A percentile compares a stretch with the other conserved stretches of the same genome.
These are phyloP conservation scores for Azemiops feae DNA, from an alignment of 2,113 vertebrate genomes.

Conservation along the genomic window DNA sequence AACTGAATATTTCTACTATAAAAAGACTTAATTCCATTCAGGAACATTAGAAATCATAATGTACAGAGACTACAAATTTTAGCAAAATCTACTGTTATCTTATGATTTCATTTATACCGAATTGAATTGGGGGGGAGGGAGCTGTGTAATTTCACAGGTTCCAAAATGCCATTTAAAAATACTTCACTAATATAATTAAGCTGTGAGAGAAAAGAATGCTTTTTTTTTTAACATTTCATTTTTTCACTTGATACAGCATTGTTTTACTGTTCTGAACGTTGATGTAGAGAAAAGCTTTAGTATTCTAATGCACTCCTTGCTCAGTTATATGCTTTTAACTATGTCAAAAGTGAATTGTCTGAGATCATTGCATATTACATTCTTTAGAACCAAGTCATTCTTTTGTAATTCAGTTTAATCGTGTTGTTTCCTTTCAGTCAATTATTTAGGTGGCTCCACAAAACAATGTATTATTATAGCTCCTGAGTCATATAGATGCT, in stretches of 20 bases:
- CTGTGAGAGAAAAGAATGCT: slow-evolving; percentile 1
- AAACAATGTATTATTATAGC: slow-evolving; percentile 68
- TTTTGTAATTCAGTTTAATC: slow-evolving; percentile 58
- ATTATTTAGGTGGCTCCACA: slow-evolving; percentile 64
- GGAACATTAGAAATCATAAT: slow-evolving; percentile 29
- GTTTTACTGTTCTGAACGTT: slow-evolving; percentile 39
- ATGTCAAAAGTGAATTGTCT: slow-evolving; percentile 47
- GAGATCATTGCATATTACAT: slow-evolving; percentile 42
- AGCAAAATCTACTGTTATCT: slow-evolving; percentile 11
- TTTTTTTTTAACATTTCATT: slow-evolving; percentile 44
- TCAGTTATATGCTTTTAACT: slow-evolving; percentile 54
- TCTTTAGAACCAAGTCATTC: slow-evolving; percentile 56
- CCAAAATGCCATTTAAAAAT: slow-evolving; percentile 13
- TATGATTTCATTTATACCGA: slow-evolving; percentile 14
- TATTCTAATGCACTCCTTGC: slow-evolving; percentile 46
- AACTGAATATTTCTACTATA: slow-evolving; percentile 14
- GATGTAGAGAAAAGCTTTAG: slow-evolving; percentile 48
- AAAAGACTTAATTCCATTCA: slow-evolving; percentile 25
- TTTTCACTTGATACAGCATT: slow-evolving; percentile 45
- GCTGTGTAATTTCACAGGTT: slow-evolving; percentile 16
- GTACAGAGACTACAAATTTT: slow-evolving; percentile 24
- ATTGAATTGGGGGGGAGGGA: neutral
- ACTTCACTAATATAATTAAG: slow-evolving; percentile 37
- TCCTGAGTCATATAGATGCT: slow-evolving; percentile 61
- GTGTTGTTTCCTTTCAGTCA: slow-evolving; percentile 66